These are phyloP conservation scores for Pinctada fucata DNA, from an alignment of 2,888 invertebrate species.

Conservation along the genomic window DNA sequence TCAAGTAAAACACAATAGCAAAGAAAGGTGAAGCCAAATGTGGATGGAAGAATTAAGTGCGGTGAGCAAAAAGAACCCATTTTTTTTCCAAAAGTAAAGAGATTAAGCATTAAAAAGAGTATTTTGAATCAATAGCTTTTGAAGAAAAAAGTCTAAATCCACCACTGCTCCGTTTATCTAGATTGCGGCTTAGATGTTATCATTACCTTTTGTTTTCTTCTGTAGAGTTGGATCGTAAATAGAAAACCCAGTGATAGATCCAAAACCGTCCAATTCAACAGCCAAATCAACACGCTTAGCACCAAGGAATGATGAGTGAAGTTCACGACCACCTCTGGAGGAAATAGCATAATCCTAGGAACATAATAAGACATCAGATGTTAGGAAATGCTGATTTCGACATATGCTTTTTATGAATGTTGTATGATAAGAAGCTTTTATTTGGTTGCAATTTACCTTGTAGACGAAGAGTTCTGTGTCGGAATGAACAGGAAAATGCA, in stretches of 20 bases:
- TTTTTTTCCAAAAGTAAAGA: no score
- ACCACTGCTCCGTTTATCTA: no score
- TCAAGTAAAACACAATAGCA: no score
- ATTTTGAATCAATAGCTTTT: no score
- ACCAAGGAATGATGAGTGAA: slow-evolving; percentile 13
- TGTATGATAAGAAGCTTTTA: not conserved
- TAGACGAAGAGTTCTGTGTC: slow-evolving; percentile 22
- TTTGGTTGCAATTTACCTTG: slow-evolving; percentile 6
- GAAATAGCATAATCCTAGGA: slow-evolving; percentile 13
- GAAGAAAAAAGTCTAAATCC: no score
- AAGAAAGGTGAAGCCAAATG: no score
- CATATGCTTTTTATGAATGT: no score
- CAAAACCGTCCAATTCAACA: slow-evolving; percentile 22
- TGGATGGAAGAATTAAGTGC: no score
- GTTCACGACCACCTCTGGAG: slow-evolving; percentile 11
- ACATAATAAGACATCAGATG: not conserved
- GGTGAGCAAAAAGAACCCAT: no score
- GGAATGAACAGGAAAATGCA: slow-evolving; percentile 9
- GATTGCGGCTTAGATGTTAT: no score
- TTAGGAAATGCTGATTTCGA: not conserved
- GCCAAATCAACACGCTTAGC: slow-evolving; percentile 13
- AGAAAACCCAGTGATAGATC: slow-evolving; percentile 15
- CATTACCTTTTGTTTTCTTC: slow-evolving; percentile 17
- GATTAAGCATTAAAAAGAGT: no score
- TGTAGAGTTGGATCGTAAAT: slow-evolving; percentile 20